Percentiles rank a stretch among this genome's conserved stretches.
phyloP scores from a whole-genome alignment of 1,140 invertebrate species.

The Zaprionus capensis region DNA sequence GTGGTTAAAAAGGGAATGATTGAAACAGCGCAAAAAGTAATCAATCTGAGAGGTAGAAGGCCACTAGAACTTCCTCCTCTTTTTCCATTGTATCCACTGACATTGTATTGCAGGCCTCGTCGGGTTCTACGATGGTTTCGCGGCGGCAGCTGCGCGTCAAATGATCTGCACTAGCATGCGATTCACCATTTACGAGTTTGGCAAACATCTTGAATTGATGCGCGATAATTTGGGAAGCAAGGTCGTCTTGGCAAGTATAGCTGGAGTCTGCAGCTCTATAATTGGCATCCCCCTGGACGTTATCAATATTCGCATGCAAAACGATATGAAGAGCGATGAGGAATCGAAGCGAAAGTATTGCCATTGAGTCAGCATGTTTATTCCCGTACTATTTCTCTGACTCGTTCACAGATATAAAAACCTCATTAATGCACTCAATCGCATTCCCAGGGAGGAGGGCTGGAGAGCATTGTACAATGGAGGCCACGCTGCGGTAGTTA shows the following conservation, averaged over 20 bases:
- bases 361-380: background rate
- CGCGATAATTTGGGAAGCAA: constrained; percentile 86
- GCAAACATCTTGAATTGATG: constrained; percentile 86
- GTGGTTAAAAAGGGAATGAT: background rate
- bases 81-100: background rate
- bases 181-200: constrained; percentile 97
- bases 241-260: constrained; percentile 91
- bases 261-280: constrained; percentile 89
- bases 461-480: constrained; percentile 92
- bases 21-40: constrained; percentile 22
- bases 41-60: constrained; percentile 23
- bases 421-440: constrained; percentile 94
- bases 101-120: constrained; percentile 87
- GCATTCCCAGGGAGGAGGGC: constrained; percentile 94
- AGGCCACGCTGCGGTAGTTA: constrained; percentile 93
- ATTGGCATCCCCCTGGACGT: constrained; percentile 95
- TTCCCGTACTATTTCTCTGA: background rate
- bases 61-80: background rate
- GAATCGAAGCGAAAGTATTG: constrained; percentile 35
- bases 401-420: constrained; percentile 93
- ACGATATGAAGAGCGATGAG: constrained; percentile 95
- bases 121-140: constrained; percentile 97
- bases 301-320: constrained; percentile 99
- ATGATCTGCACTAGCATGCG: constrained; percentile 98
- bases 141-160: constrained; percentile 96